These are phyloP conservation scores for Disparrhopalites patrizii DNA, from an alignment of 2,888 invertebrate species.

Conservation along the genomic window DNA sequence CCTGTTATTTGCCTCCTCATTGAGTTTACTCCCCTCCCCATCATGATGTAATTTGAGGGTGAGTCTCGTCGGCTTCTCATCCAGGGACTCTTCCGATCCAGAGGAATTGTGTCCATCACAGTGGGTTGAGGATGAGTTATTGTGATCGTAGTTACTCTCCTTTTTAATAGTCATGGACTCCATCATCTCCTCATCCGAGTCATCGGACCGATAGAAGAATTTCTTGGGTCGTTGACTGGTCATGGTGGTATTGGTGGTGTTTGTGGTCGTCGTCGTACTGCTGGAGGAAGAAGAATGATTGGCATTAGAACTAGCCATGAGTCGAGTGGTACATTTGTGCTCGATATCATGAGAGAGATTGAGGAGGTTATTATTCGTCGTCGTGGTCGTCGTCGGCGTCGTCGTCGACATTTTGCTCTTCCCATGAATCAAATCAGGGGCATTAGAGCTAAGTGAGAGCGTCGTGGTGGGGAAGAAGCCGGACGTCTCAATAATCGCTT, in stretches of 20 bases:
- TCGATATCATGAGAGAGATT: constrained; percentile 23
- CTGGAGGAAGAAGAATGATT: not conserved
- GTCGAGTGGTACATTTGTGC: not conserved
- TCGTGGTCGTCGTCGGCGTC: not conserved
- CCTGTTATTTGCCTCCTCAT: constrained; percentile 21
- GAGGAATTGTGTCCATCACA: constrained; percentile 18
- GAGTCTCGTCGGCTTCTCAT: constrained; percentile 30
- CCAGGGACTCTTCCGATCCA: constrained; percentile 29
- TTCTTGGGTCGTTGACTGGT: constrained; percentile 39
- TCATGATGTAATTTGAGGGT: constrained; percentile 23
- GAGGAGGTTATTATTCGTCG: constrained; percentile 2
- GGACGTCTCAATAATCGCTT: constrained; percentile 33
- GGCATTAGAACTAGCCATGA: too few species aligned
- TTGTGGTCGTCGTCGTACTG: not conserved
- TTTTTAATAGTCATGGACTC: constrained; percentile 32
- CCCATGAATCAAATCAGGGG: too few species aligned
- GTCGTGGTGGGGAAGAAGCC: not conserved
- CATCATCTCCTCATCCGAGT: constrained; percentile 48
- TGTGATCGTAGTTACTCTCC: constrained; percentile 23
- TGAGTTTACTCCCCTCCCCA: constrained; percentile 22
- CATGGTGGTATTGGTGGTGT: not conserved
- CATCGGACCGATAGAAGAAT: constrained; percentile 48
- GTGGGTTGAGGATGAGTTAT: constrained; percentile 18
- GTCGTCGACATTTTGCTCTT: not conserved
- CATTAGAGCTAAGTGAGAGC: not conserved